Evolutionary conservation across 2,888 invertebrate genomes (phyloP).

Genomic region (Pseudanteris insignis): DNA sequence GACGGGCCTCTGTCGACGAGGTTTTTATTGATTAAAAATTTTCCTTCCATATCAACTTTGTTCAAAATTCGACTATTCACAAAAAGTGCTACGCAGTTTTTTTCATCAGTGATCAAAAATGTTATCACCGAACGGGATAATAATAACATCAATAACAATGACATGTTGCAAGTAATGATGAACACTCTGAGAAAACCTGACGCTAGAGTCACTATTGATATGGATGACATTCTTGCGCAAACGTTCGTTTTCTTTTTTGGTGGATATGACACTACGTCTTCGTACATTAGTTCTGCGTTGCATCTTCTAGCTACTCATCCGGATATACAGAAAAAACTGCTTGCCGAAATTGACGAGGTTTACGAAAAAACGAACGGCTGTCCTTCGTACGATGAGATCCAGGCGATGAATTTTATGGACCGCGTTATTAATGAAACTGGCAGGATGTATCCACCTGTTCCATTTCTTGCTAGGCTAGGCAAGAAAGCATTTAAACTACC

Average conservation of each 20-base stretch:
- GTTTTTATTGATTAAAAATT: constrained; percentile 31
- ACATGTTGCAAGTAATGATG: constrained; percentile 71
- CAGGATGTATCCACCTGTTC: constrained; percentile 53
- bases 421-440: constrained; percentile 65
- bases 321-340: constrained; percentile 66
- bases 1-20: constrained; percentile 13
- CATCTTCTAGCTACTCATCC: constrained; percentile 59
- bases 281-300: constrained; percentile 49
- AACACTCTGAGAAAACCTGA: constrained; percentile 55
- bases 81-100: constrained; percentile 42
- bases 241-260: constrained; percentile 61
- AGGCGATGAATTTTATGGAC: constrained; percentile 69
- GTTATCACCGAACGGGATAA: constrained; percentile 49
- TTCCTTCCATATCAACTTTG: constrained; percentile 24
- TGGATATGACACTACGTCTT: constrained; percentile 56
- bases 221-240: constrained; percentile 65
- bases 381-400: constrained; percentile 64
- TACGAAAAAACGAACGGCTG: constrained; percentile 56
- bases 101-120: constrained; percentile 41
- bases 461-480: constrained; percentile 54
- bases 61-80: constrained; percentile 33
- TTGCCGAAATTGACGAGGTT: constrained; percentile 54
- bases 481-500: constrained; percentile 54
- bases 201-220: constrained; percentile 38
- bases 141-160: constrained; percentile 63